These are phyloP conservation scores for Leucopternis melanops DNA, from an alignment of 2,113 vertebrate genomes.

Conservation along the genomic window DNA sequence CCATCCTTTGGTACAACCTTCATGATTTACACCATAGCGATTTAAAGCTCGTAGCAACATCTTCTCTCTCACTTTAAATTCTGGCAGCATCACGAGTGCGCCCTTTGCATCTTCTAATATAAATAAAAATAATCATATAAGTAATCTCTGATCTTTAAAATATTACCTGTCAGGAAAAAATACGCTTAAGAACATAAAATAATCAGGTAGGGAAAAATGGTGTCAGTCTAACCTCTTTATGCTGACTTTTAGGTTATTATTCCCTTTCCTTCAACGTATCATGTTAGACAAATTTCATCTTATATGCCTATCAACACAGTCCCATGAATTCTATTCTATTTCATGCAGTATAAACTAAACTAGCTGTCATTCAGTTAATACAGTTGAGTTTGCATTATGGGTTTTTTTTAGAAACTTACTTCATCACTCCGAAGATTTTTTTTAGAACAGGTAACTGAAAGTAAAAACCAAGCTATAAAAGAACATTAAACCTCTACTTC, in stretches of 20 bases:
- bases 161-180: not conserved
- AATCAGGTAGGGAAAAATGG: not conserved
- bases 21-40: slow-evolving; percentile 80
- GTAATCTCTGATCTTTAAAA: not conserved
- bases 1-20: slow-evolving; percentile 85
- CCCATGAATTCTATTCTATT: not conserved
- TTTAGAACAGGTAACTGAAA: not conserved
- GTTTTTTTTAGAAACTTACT: not conserved
- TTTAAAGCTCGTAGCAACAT: slow-evolving; percentile 86
- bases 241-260: not conserved
- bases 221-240: not conserved
- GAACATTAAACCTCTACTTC: not conserved
- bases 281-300: not conserved
- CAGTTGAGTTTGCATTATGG: not conserved
- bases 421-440: not conserved
- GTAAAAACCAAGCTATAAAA: not conserved
- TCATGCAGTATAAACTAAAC: not conserved
- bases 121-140: slow-evolving; percentile 16
- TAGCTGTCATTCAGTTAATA: not conserved
- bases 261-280: not conserved
- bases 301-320: not conserved
- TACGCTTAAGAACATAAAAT: not conserved
- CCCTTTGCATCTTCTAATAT: slow-evolving; percentile 86
- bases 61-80: slow-evolving; percentile 85
- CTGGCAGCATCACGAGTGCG: slow-evolving; percentile 81